Evolutionary conservation across 2,888 invertebrate species (phyloP).

Genomic region (Phaonia tiefii): DNA sequence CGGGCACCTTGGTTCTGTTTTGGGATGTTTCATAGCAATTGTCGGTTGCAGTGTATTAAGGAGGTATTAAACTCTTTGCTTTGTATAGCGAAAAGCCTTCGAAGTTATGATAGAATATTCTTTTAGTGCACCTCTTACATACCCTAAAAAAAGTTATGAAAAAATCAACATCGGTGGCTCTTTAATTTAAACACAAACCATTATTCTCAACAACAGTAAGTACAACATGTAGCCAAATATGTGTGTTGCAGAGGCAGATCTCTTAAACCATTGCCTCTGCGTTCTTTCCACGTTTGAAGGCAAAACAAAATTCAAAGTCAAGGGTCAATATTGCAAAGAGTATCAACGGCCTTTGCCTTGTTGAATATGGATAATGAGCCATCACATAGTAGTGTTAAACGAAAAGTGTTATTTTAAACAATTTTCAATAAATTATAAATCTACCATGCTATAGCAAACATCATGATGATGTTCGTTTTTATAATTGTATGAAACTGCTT

Average conservation of each 20-base stretch:
- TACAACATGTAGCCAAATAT: constrained; percentile 41
- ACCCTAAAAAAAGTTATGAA: background rate
- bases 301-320: constrained; percentile 61
- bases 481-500: constrained; percentile 15
- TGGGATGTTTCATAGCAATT: constrained; percentile 15
- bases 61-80: background rate
- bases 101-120: constrained; percentile 62
- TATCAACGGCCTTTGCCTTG: background rate
- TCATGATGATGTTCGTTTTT: background rate
- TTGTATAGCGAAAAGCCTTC: constrained; percentile 22
- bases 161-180: constrained; percentile 57
- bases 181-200: constrained; percentile 61
- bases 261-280: constrained; percentile 4
- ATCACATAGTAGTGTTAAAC: constrained; percentile 53
- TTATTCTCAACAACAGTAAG: constrained; percentile 48
- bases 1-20: constrained; percentile 2
- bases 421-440: constrained; percentile 63
- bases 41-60: constrained; percentile 1
- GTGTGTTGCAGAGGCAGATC: too few relatives aligned
- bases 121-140: constrained; percentile 30
- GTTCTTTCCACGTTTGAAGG: background rate
- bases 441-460: background rate
- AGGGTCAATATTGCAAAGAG: constrained; percentile 56
- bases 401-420: constrained; percentile 65
- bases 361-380: constrained; percentile 50